Conservation (phyloP, 2,797 vertebrate genomes). For the Amphiprion clarkii region DNA sequence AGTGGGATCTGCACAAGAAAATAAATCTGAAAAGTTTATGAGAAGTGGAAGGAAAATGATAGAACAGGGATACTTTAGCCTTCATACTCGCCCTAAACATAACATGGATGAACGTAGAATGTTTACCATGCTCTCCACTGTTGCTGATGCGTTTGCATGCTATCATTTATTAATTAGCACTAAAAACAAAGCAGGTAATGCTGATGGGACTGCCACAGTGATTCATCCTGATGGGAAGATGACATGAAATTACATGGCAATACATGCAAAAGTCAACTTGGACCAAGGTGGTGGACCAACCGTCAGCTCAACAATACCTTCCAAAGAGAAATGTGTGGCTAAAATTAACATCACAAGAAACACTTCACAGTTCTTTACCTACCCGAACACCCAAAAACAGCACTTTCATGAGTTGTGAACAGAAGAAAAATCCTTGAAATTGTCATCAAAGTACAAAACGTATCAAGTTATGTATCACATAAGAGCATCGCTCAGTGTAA, state of each 20-base stretch:
- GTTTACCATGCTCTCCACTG: too few relatives aligned
- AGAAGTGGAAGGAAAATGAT: not conserved
- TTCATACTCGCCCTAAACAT: too few relatives aligned
- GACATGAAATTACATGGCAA: not conserved
- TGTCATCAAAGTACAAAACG: conserved; percentile 12
- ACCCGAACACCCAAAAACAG: conserved; percentile 1
- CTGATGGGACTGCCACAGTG: not conserved
- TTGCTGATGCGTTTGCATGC: too few relatives aligned
- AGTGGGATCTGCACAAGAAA: not conserved
- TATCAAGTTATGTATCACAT: conserved; percentile 1
- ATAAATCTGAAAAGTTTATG: not conserved
- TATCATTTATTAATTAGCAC: not conserved
- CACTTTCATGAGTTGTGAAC: conserved; percentile 11
- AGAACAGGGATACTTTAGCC: too few relatives aligned
- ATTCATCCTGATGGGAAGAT: not conserved
- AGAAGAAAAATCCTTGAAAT: not conserved
- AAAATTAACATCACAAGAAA: not conserved
- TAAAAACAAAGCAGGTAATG: not conserved
- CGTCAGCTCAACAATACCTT: not conserved
- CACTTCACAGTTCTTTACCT: not conserved
- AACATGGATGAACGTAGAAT: too few relatives aligned
- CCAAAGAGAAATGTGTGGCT: not conserved
- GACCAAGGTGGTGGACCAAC: too few relatives aligned
- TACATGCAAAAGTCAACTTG: not conserved
- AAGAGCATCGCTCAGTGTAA: not conserved